phyloP scores from a whole-genome alignment of 2,888 invertebrate species.

The Dryobota labecula region DNA sequence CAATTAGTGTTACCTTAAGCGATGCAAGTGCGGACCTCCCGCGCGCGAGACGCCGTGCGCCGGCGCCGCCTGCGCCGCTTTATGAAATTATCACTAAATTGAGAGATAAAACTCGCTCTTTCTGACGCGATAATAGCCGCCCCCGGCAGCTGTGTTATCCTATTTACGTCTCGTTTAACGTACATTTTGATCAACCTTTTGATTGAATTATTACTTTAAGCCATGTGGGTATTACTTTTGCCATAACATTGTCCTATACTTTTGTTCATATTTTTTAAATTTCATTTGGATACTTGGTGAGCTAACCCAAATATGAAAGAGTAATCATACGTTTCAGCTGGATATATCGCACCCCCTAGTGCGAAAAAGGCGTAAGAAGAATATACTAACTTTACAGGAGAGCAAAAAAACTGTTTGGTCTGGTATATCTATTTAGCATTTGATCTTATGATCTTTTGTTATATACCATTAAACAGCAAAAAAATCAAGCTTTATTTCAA shows the following conservation, averaged over 20 bases:
- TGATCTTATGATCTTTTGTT: too few species aligned
- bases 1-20: constrained; percentile 83
- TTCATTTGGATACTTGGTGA: background rate
- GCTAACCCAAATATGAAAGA: background rate
- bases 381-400: too few species aligned
- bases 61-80: constrained; percentile 74
- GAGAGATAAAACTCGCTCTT: constrained; percentile 84
- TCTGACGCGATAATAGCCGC: constrained; percentile 84
- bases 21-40: constrained; percentile 81
- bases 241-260: background rate
- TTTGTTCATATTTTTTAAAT: background rate
- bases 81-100: constrained; percentile 88
- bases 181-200: constrained; percentile 60
- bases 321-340: background rate
- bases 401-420: too few species aligned
- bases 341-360: too few species aligned
- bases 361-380: too few species aligned
- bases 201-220: constrained; percentile 61
- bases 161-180: constrained; percentile 78
- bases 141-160: constrained; percentile 76
- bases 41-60: constrained; percentile 71
- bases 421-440: too few species aligned
- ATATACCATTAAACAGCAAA: too few species aligned
- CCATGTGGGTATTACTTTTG: constrained; percentile 5
- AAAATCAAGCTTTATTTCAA: too few species aligned